These are phyloP conservation scores for Globia sparganii DNA, from an alignment of 2,888 invertebrate species.

Conservation along the genomic window DNA sequence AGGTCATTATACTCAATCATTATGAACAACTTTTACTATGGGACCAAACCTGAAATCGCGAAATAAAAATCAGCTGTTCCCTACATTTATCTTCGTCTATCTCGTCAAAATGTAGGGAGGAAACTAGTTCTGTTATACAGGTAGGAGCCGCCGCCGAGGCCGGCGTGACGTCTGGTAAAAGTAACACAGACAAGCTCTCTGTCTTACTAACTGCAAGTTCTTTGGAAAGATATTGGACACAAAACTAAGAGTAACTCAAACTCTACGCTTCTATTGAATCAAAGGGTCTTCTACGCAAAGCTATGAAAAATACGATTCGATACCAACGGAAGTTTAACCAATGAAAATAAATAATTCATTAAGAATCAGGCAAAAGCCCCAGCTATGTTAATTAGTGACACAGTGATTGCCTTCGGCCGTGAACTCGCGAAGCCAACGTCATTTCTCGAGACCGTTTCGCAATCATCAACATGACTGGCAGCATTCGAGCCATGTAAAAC, in stretches of 20 bases:
- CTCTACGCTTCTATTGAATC: neutral
- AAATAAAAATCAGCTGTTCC: too few species aligned
- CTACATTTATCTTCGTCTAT: too few species aligned
- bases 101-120: too few species aligned
- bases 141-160: too few species aligned
- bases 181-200: neutral
- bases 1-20: too few species aligned
- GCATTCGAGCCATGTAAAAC: constrained; percentile 20
- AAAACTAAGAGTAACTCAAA: neutral
- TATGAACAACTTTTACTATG: too few species aligned
- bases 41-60: too few species aligned
- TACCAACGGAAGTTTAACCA: neutral
- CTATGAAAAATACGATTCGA: neutral
- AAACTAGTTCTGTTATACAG: constrained; percentile 2
- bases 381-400: constrained; percentile 36
- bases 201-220: neutral
- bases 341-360: constrained; percentile 1
- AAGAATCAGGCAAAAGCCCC: constrained; percentile 1
- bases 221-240: neutral
- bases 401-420: constrained; percentile 47
- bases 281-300: too few species aligned
- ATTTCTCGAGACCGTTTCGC: constrained; percentile 28
- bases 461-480: constrained; percentile 46
- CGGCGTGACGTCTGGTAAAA: neutral
- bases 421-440: constrained; percentile 39